phyloP scores from a whole-genome alignment of 1,140 invertebrate species.

The Cydia amplana region DNA sequence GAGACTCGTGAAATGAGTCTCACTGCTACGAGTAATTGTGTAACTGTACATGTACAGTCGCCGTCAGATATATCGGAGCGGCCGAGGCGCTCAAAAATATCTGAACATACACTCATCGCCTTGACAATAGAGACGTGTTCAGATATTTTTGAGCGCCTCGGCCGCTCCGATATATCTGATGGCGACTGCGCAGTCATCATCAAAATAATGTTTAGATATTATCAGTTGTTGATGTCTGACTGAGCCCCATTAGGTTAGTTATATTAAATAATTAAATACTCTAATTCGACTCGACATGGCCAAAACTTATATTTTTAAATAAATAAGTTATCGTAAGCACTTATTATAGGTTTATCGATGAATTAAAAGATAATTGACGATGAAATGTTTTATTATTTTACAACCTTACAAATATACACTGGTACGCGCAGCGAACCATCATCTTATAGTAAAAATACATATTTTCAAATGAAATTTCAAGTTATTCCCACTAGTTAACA shows the following conservation, averaged over 20 bases:
- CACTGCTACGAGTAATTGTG: too few relatives aligned
- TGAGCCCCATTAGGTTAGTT: slow-evolving; percentile 21
- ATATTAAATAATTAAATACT: neutral
- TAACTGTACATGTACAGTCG: too few relatives aligned
- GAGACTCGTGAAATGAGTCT: too few relatives aligned
- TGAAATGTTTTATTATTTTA: slow-evolving; percentile 16
- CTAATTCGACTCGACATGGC: slow-evolving; percentile 27
- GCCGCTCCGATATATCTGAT: too few relatives aligned
- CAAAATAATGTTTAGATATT: slow-evolving; percentile 8
- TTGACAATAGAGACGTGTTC: too few relatives aligned
- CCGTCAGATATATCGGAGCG: too few relatives aligned
- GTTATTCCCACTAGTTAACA: too few relatives aligned
- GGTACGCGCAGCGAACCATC: slow-evolving; percentile 18
- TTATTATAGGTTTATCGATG: slow-evolving; percentile 16
- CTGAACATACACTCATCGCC: too few relatives aligned
- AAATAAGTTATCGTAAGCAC: slow-evolving; percentile 22
- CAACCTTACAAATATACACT: neutral
- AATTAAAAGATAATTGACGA: slow-evolving; percentile 23
- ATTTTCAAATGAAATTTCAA: too few relatives aligned
- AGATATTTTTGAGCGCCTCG: too few relatives aligned
- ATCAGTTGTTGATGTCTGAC: neutral
- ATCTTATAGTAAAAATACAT: neutral
- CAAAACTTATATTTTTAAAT: slow-evolving; percentile 33
- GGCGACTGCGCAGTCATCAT: too few relatives aligned
- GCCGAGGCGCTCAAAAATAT: too few relatives aligned